Evolutionary conservation across 2,113 vertebrate species (phyloP), one percentile per base, ranked within the genome.

Genomic region (chimpanzee (Pan troglodytes)): DNA sequence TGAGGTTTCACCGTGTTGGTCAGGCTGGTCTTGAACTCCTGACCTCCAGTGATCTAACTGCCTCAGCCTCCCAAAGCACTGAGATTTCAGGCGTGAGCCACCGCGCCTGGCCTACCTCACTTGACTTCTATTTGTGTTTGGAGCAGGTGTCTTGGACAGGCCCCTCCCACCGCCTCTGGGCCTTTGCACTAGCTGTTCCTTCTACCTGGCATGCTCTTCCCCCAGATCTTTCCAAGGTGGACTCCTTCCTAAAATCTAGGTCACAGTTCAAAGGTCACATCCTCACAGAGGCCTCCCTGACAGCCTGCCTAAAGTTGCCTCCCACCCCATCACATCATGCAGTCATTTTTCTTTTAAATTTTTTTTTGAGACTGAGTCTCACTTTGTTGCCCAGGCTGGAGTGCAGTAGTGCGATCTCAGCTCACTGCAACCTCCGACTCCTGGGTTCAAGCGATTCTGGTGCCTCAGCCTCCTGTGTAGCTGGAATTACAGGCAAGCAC

Each of bases 311-410:
- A 35, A 38, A 16, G 35, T 0, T 11, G 25, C 0, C 40, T 38
- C 32, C 12, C 11, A 25, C 16, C 11, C 8, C 1, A 22, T 10
- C 55, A n/a, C 48, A 45, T n/a, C 5, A 10, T 0, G 32, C 1
- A 6, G 52, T 38, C 50, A 18, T 45, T 50, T 93, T 9, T 18
- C 11, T 57, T 64, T 64, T 64, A 12, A 23, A 3, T 10, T 12
- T 12, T 61, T 64, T 64, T 64, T 64, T 30, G 61, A 64, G 61
- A 30, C 61, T 13, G 61, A 30, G 61, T 64, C 61, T 64, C 5
- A 13, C 12, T 64, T 12, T 30, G 61, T 64, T 12, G 5, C 27
- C 61, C 12, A 64, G 61, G 61, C 27, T 64, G 27, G 61, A 30
- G 27, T 13, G 27, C 61, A 64, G 61, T 64, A 13, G 61, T 30